Conservation (phyloP, 30 jellyfish, hydroid and myxozoan genomes). For the Mastigias papua region DNA sequence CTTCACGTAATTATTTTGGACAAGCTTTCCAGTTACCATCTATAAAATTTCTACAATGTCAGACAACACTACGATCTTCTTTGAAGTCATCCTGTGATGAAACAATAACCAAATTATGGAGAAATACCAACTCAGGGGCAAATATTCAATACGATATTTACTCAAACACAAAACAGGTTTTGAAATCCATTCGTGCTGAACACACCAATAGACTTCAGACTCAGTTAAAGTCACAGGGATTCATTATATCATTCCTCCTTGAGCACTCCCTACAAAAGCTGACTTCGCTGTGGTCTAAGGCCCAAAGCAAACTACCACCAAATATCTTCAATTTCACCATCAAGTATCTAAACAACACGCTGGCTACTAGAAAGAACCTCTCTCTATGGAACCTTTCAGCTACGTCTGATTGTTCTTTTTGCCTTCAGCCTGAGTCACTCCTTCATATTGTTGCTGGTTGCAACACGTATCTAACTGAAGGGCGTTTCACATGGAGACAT, state of each 20-base stretch:
- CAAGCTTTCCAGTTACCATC: background rate
- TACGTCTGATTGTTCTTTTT: background rate
- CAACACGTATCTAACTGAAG: background rate
- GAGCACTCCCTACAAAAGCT: background rate
- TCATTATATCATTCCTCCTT: background rate
- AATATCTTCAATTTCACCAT: background rate
- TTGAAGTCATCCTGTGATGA: background rate
- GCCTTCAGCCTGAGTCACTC: background rate
- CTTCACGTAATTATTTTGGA: background rate
- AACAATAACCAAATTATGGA: background rate
- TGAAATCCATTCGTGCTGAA: background rate
- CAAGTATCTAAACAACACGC: background rate
- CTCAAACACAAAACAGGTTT: background rate
- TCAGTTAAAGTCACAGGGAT: background rate
- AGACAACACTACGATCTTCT: background rate
- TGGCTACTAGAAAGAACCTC: background rate
- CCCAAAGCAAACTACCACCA: background rate
- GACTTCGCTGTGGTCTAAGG: background rate
- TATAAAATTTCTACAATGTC: background rate
- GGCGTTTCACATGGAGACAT: background rate
- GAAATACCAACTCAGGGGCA: background rate
- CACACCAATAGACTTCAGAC: background rate
- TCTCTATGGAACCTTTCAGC: background rate
- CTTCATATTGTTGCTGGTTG: background rate
- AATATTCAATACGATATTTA: slow-evolving; percentile 1